A percentile compares a stretch with the other conserved stretches of the same genome.
phyloP scores from a whole-genome alignment of 2,797 vertebrate species.

The Lycodopsis pacificus region DNA sequence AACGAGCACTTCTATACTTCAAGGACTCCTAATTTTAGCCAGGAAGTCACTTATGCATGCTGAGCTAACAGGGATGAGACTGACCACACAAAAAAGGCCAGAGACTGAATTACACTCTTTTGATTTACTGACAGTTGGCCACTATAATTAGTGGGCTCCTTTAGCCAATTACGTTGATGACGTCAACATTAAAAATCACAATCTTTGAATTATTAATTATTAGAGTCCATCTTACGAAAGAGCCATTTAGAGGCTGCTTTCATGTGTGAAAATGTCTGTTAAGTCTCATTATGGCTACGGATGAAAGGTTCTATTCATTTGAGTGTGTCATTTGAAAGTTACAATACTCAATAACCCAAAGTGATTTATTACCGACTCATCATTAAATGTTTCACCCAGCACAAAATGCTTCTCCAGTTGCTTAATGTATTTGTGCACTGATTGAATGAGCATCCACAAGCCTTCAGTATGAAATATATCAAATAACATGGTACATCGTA shows the following conservation, averaged over 20 bases:
- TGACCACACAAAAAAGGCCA: constrained; percentile 12
- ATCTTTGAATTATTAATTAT: background rate
- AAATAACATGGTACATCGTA: background rate
- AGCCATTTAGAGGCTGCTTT: background rate
- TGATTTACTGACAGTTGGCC: constrained; percentile 8
- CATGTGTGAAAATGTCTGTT: background rate
- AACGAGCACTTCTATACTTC: constrained; percentile 47
- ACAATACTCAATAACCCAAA: background rate
- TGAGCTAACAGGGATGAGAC: constrained; percentile 11
- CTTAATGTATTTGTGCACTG: background rate
- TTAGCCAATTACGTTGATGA: background rate
- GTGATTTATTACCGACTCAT: background rate
- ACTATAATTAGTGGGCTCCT: background rate
- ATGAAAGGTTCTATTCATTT: background rate
- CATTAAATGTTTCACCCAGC: background rate
- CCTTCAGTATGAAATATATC: background rate
- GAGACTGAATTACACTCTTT: background rate
- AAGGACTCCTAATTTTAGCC: constrained; percentile 39
- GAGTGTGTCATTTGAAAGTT: background rate
- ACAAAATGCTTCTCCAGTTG: background rate
- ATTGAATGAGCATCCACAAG: background rate
- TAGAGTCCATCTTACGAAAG: background rate
- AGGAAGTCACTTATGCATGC: constrained; percentile 3
- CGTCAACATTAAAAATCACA: background rate
- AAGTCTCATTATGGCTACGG: background rate